Conservation (phyloP, 2,888 invertebrate genomes). For the Glyphotaelius pellucidus region DNA sequence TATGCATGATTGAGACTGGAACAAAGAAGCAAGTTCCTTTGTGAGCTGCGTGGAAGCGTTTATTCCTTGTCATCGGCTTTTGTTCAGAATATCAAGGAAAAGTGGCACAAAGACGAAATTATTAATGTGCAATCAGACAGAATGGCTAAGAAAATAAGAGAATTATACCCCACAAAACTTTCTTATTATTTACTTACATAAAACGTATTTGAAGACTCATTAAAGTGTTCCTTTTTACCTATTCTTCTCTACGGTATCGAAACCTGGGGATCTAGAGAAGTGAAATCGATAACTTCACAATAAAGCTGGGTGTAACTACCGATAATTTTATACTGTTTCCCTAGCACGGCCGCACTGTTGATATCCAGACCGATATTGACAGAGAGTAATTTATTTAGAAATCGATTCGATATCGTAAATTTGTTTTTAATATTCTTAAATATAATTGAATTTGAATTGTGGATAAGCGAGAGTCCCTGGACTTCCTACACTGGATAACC, state of each 20-base stretch:
- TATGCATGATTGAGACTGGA: slow-evolving; percentile 3
- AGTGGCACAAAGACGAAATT: not conserved
- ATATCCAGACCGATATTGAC: too few species aligned
- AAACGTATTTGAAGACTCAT: not conserved
- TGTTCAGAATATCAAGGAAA: slow-evolving; percentile 21
- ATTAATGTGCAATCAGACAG: slow-evolving; percentile 14
- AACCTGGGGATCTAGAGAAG: not conserved
- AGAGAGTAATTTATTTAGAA: too few species aligned
- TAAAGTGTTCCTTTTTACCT: not conserved
- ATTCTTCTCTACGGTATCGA: not conserved
- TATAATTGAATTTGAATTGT: too few species aligned
- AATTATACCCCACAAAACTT: not conserved
- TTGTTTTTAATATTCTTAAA: too few species aligned
- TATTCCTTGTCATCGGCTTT: slow-evolving; percentile 18
- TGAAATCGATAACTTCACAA: too few species aligned
- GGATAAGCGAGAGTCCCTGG: too few species aligned
- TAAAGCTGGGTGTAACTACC: too few species aligned
- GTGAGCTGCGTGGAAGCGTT: slow-evolving; percentile 18
- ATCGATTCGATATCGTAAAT: too few species aligned
- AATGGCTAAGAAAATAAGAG: not conserved
- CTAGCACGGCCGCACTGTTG: too few species aligned
- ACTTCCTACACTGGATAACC: too few species aligned
- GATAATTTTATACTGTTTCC: too few species aligned
- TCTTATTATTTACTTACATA: not conserved
- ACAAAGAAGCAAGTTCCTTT: slow-evolving; percentile 23